These are phyloP conservation scores for Alethe diademata DNA, from an alignment of 2,113 vertebrate genomes.

Conservation along the genomic window DNA sequence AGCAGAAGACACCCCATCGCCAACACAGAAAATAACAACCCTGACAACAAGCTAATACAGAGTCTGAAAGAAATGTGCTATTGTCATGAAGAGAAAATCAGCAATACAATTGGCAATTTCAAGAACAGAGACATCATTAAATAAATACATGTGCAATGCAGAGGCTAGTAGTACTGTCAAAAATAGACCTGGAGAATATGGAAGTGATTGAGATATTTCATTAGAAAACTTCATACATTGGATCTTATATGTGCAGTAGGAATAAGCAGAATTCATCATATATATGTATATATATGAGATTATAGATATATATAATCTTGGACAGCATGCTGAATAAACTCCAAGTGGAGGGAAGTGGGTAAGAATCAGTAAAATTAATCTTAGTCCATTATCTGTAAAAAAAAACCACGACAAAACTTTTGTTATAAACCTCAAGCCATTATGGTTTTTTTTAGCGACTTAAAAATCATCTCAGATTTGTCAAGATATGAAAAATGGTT, in stretches of 20 bases:
- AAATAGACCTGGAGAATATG: constrained; percentile 29
- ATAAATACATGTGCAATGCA: constrained; percentile 36
- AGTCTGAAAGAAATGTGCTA: background rate
- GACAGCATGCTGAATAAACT: background rate
- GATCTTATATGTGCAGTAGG: background rate
- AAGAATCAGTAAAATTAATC: background rate
- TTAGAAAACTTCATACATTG: background rate
- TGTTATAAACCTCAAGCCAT: background rate
- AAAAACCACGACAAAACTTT: background rate
- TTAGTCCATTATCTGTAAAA: background rate
- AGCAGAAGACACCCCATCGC: background rate
- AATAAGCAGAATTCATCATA: background rate
- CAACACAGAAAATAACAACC: background rate
- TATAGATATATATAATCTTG: background rate
- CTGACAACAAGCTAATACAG: background rate
- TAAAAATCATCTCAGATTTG: background rate
- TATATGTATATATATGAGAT: background rate
- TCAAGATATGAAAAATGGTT: background rate
- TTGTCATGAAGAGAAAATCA: constrained; percentile 35
- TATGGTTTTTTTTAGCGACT: background rate
- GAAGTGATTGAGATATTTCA: constrained; percentile 1
- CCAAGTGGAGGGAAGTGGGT: background rate
- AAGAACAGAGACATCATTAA: constrained; percentile 20
- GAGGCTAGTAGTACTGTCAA: background rate
- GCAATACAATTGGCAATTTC: constrained; percentile 36